Base-by-base conservation (phyloP, 1,140 invertebrate species). In the Stegodyphus dumicola region DNA sequence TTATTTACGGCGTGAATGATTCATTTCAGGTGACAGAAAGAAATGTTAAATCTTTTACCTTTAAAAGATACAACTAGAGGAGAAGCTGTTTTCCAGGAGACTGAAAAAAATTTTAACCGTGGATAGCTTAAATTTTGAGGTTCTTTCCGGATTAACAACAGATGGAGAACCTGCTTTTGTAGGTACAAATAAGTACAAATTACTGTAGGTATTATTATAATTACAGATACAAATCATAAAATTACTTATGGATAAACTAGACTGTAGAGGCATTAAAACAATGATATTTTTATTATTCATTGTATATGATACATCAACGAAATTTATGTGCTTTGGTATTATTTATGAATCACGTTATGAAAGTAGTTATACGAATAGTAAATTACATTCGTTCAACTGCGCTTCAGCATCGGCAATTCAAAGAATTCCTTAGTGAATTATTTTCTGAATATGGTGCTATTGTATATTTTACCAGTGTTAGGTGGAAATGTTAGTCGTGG, bases 261-360 rank as follows among this genome's bases (percentile, higher is more conserved):
- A 77, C 7, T 15, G 9, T 0, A 77, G 17, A 4, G 4, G 2
- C 56, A 17, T 49, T 51, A 77, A 77, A 77, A 77, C 4, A 18
- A 64, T 65, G 54, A 77, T 51, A 7, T 66, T 56, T 60, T 77
- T 66, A 66, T 66, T 64, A 77, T 66, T 48, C 18, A 77, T 18
- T 77, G 48, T 77, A 60, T 18, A 33, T 3, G 10, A 60, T 60
- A 17, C 52, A 51, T 66, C 49, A 77, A 66, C 13, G 66, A 49
- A 77, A 77, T 77, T 51, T 77, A 77, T 66, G 49, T 6, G 71
- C 48, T 49, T 2, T 17, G 53, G 17, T 74, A 52, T 74, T 74
- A 74, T 74, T 51, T 5, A 74, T 74, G 52, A 17, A 54, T 74
- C 52, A 74, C 53, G 3, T 74, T 74, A 54, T 49, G 11, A 6